Conservation (phyloP, 2,113 vertebrate species). For the Nannospalax galili region DNA sequence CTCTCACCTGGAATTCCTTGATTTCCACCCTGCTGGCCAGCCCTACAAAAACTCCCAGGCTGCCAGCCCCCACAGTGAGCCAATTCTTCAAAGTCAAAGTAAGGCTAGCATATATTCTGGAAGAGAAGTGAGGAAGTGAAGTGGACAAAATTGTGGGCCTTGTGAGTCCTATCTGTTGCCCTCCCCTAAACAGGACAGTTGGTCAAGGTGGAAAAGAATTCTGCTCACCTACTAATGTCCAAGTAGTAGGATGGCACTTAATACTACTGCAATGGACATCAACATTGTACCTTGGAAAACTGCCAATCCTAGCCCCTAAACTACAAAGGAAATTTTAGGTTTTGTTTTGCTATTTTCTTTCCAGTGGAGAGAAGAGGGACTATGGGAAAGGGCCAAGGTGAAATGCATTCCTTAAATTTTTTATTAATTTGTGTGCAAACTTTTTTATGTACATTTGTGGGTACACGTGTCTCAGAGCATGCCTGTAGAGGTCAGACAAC, state of each 20-base stretch:
- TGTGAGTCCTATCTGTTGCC: not conserved
- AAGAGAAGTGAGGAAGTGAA: conserved; percentile 20
- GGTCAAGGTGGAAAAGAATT: not conserved
- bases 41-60: conserved; percentile 29
- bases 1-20: conserved; percentile 22
- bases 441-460: too few species aligned
- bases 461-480: too few species aligned
- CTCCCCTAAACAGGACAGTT: not conserved
- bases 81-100: conserved; percentile 22
- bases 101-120: not conserved
- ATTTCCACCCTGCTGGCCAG: conserved; percentile 23
- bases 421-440: too few species aligned
- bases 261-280: not conserved
- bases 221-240: not conserved
- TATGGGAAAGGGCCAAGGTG: not conserved
- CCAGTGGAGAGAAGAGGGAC: not conserved
- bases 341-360: not conserved
- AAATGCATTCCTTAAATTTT: not conserved
- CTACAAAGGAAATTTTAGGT: not conserved
- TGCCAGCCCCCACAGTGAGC: not conserved
- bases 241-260: not conserved
- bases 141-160: not conserved
- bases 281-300: not conserved
- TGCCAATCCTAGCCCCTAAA: not conserved
- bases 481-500: not conserved